Evolutionary conservation across 2,888 invertebrate genomes (phyloP).

Genomic region (Salticus scenicus): DNA sequence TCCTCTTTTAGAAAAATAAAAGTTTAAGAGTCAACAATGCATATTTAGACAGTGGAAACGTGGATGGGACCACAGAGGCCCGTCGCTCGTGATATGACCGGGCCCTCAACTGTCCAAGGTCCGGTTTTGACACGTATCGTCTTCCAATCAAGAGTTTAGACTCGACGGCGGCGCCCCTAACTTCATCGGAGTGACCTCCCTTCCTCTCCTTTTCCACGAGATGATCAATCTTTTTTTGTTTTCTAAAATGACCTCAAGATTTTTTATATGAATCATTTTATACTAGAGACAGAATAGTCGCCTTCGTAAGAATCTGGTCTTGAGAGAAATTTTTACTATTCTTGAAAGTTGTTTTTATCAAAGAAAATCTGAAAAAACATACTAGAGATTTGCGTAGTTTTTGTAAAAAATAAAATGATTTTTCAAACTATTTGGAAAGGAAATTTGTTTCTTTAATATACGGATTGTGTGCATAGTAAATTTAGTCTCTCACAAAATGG

Average conservation of each 20-base stretch:
- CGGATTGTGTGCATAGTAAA: no score
- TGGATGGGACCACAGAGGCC: not conserved
- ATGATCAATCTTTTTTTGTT: no score
- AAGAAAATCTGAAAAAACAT: not conserved
- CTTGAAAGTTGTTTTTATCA: not conserved
- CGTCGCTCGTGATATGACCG: constrained; percentile 41
- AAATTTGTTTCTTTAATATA: no score
- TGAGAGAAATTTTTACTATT: not conserved
- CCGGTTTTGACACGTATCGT: constrained; percentile 51
- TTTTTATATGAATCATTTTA: not conserved
- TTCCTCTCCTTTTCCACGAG: not conserved
- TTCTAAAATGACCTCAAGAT: no score
- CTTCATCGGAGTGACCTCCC: constrained; percentile 48
- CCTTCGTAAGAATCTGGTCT: not conserved
- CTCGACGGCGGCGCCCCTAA: constrained; percentile 67
- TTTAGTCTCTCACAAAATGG: no score
- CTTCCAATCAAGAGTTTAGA: constrained; percentile 68
- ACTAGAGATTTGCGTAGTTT: not conserved
- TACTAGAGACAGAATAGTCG: not conserved
- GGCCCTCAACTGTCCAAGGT: constrained; percentile 52
- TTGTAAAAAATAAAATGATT: no score
- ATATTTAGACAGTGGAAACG: constrained; percentile 10
- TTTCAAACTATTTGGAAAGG: no score
- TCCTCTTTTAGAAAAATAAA: no score
- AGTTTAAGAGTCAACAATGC: no score